Evolutionary conservation across 2,888 invertebrate genomes (phyloP).

Genomic region (Panzeria rudis): DNA sequence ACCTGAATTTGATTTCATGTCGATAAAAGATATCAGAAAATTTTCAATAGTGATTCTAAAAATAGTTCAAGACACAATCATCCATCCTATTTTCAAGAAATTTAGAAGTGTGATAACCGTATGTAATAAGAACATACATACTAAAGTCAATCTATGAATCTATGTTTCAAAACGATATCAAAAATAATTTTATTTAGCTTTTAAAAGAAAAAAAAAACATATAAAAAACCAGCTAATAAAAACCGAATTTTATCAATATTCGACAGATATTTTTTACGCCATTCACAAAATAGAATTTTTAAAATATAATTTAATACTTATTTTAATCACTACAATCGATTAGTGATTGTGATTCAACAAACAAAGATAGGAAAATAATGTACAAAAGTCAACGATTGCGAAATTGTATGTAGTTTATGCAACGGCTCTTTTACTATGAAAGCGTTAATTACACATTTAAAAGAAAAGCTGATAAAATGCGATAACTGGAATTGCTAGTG

Average conservation of each 20-base stretch:
- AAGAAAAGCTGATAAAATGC: slow-evolving; percentile 34
- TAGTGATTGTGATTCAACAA: not conserved
- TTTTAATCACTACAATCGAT: not conserved
- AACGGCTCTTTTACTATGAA: not conserved
- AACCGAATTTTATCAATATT: not conserved
- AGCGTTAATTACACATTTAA: not conserved
- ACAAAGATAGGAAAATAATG: not conserved
- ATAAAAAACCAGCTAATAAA: too few species aligned
- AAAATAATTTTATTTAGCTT: too few species aligned
- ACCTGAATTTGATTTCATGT: too few species aligned
- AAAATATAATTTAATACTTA: not conserved
- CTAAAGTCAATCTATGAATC: too few species aligned
- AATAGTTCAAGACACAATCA: too few species aligned
- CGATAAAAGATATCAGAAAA: too few species aligned
- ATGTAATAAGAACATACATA: too few species aligned
- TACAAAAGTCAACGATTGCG: slow-evolving; percentile 6
- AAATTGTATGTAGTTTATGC: not conserved
- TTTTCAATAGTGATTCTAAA: too few species aligned
- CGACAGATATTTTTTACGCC: not conserved
- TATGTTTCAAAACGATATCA: too few species aligned
- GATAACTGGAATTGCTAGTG: slow-evolving; percentile 1
- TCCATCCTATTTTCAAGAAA: too few species aligned
- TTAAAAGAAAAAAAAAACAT: too few species aligned
- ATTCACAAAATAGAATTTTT: not conserved
- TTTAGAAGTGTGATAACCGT: too few species aligned